Percentiles rank a stretch among this genome's conserved stretches.
These are phyloP conservation scores for Piprites chloris DNA, from an alignment of 2,113 vertebrate species.

Conservation along the genomic window DNA sequence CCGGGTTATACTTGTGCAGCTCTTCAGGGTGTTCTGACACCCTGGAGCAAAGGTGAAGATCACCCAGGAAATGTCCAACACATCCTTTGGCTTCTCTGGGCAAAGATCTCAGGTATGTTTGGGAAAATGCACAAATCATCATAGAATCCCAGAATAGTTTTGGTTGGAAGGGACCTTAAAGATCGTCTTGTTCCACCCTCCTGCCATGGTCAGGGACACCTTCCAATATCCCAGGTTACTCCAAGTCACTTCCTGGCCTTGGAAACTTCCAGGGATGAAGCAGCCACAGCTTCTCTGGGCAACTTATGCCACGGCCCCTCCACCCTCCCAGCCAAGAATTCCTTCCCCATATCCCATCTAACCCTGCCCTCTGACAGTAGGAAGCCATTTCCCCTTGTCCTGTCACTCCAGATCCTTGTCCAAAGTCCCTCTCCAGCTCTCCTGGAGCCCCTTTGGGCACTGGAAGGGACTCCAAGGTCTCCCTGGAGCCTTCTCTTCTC, in stretches of 20 bases:
- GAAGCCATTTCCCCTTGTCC: not conserved
- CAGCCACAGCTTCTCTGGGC: not conserved
- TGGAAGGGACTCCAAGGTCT: not conserved
- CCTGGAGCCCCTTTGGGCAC: not conserved
- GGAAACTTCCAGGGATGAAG: not conserved
- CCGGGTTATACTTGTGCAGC: not conserved
- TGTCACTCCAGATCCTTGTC: not conserved
- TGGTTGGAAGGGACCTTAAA: not conserved
- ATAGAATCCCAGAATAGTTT: not conserved
- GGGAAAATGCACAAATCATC: not conserved
- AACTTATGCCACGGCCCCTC: rapidly evolving
- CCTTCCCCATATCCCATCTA: not conserved
- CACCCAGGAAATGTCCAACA: not conserved
- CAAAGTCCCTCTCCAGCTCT: not conserved
- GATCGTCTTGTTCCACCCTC: rapidly evolving
- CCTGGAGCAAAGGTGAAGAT: not conserved
- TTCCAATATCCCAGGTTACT: rapidly evolving
- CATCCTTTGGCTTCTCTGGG: not conserved
- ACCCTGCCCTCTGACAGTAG: rapidly evolving
- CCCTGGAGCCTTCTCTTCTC: not conserved
- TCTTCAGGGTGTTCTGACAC: not conserved
- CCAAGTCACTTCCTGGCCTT: rapidly evolving
- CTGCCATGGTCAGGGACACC: rapidly evolving
- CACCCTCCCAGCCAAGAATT: rapidly evolving
- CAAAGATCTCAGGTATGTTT: not conserved